phyloP scores from a whole-genome alignment of 1,140 invertebrate genomes.

The Hylyphantes graminicola region DNA sequence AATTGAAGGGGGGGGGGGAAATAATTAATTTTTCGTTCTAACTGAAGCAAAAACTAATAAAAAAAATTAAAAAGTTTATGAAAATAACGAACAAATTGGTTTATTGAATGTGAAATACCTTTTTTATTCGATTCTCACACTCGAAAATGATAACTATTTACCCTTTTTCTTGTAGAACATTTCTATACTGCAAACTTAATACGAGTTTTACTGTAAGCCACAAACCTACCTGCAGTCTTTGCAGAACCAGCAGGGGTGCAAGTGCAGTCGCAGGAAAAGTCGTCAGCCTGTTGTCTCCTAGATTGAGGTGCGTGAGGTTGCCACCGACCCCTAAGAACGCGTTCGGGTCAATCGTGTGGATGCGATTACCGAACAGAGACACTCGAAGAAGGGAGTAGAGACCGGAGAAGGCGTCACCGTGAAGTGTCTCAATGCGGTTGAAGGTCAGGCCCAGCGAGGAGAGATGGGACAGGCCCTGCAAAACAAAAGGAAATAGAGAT shows the following conservation, averaged over 20 bases:
- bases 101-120: too few species aligned
- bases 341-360: constrained; percentile 61
- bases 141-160: too few species aligned
- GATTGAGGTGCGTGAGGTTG: constrained; percentile 63
- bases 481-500: background rate
- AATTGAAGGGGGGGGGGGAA: too few species aligned
- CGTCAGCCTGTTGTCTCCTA: constrained; percentile 63
- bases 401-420: constrained; percentile 62
- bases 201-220: too few species aligned
- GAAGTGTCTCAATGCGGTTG: constrained; percentile 63
- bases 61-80: too few species aligned
- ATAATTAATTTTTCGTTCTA: too few species aligned
- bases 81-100: too few species aligned
- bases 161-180: too few species aligned
- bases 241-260: constrained; percentile 57
- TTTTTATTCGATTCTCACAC: too few species aligned
- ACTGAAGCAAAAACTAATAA: too few species aligned
- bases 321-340: constrained; percentile 63
- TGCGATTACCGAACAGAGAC: constrained; percentile 63
- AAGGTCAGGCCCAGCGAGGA: constrained; percentile 63
- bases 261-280: constrained; percentile 61
- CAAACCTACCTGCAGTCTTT: constrained; percentile 62
- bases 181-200: too few species aligned
- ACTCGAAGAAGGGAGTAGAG: constrained; percentile 62
- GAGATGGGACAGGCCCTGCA: constrained; percentile 60